These are phyloP conservation scores for Callionymus lyra DNA, from an alignment of 2,113 vertebrate genomes.

Conservation along the genomic window DNA sequence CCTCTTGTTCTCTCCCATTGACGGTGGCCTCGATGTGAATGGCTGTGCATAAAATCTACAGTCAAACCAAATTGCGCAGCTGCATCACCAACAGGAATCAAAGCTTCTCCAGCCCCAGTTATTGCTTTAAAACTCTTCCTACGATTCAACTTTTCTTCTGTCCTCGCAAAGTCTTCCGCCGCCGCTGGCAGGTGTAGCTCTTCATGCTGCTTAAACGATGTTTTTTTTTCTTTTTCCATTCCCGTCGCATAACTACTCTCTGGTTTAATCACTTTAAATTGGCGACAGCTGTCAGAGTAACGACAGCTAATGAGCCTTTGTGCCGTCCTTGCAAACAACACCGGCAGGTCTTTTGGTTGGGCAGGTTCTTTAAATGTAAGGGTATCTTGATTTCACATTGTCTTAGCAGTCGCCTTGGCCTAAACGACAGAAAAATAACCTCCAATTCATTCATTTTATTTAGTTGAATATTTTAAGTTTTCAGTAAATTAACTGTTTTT, in stretches of 20 bases:
- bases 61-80: conserved; percentile 53
- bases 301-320: conserved; percentile 49
- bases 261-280: conserved; percentile 41
- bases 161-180: conserved; percentile 24
- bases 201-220: conserved; percentile 1
- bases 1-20: conserved; percentile 9
- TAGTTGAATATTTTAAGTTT: too few relatives aligned
- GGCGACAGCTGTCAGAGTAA: conserved; percentile 53
- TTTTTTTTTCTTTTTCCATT: conserved; percentile 18
- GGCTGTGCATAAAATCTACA: conserved; percentile 45
- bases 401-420: too few relatives aligned
- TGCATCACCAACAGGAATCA: conserved; percentile 34
- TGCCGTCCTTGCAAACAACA: conserved; percentile 33
- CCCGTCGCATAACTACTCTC: conserved; percentile 19
- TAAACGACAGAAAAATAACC: too few relatives aligned
- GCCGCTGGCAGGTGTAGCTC: conserved; percentile 44
- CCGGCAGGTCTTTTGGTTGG: background rate
- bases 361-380: too few relatives aligned
- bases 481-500: too few relatives aligned
- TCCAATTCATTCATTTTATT: too few relatives aligned
- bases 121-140: conserved; percentile 40
- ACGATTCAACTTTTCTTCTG: too few relatives aligned
- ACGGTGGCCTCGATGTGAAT: conserved; percentile 37
- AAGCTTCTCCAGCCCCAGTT: conserved; percentile 52
- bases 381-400: too few relatives aligned